Percentiles rank a stretch among this genome's conserved stretches.
phyloP scores from a whole-genome alignment of 64 coral and sea anemone species.

The Stylophora pistillata region DNA sequence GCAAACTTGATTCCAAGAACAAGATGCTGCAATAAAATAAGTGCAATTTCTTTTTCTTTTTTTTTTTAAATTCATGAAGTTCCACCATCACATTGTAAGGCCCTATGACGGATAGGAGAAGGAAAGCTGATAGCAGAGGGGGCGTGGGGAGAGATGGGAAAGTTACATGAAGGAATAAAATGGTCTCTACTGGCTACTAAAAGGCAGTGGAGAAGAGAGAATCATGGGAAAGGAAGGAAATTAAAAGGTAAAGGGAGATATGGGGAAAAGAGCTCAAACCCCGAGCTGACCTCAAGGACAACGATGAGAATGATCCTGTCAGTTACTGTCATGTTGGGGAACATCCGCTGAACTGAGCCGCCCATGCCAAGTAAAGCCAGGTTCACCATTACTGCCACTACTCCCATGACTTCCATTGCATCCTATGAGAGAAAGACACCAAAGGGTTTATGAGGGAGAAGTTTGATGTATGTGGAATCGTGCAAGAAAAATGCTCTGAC shows the following conservation, averaged over 20 bases:
- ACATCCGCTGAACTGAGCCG: constrained; percentile 91
- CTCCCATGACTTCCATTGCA: constrained; percentile 99
- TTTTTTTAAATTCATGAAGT: not conserved
- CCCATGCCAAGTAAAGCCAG: constrained; percentile 93
- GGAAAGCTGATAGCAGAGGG: too few relatives aligned
- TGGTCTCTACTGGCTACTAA: too few relatives aligned
- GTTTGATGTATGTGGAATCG: too few relatives aligned
- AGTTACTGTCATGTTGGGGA: constrained; percentile 83
- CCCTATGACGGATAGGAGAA: not conserved
- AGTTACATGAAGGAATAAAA: too few relatives aligned
- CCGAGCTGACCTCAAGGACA: constrained; percentile 74
- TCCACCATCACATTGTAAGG: not conserved
- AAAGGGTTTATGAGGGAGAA: not conserved
- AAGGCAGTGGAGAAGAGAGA: too few relatives aligned
- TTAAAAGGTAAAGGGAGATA: not conserved
- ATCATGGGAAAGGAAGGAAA: too few relatives aligned
- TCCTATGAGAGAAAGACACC: constrained; percentile 49
- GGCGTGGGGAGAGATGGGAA: too few relatives aligned
- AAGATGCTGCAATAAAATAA: constrained; percentile 65
- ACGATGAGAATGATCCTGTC: constrained; percentile 91
- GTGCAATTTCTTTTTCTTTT: not conserved
- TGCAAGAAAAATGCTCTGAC: too few relatives aligned
- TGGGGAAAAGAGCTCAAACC: not conserved
- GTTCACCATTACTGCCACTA: constrained; percentile 96
- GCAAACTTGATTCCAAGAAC: constrained; percentile 93